Evolutionary conservation across 2,888 invertebrate genomes (phyloP).

Genomic region (Macrosoma leucophasiata): DNA sequence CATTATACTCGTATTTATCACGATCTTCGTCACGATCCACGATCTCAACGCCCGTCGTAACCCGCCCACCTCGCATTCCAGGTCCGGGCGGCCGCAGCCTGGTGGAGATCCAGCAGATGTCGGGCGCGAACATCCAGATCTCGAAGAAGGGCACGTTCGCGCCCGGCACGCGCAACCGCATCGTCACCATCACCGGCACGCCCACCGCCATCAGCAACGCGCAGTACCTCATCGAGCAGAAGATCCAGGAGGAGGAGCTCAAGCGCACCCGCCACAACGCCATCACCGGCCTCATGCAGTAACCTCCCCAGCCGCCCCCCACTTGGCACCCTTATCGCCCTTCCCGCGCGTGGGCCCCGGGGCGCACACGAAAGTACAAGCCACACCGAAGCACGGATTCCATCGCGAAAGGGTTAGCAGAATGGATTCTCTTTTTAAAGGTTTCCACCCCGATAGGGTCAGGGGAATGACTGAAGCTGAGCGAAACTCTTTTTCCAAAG

Average conservation of each 20-base stretch:
- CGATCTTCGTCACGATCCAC: too few relatives aligned
- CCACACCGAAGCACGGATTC: too few relatives aligned
- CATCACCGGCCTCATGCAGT: constrained; percentile 83
- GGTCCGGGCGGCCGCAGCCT: constrained; percentile 96
- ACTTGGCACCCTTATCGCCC: constrained; percentile 1
- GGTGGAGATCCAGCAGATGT: constrained; percentile 97
- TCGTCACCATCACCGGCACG: constrained; percentile 96
- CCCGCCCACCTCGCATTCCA: too few relatives aligned
- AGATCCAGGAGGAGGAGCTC: constrained; percentile 96
- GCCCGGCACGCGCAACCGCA: constrained; percentile 97
- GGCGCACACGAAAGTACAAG: too few relatives aligned
- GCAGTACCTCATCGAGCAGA: constrained; percentile 96
- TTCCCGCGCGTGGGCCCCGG: constrained; percentile 8
- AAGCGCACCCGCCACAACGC: constrained; percentile 95
- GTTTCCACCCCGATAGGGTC: too few relatives aligned
- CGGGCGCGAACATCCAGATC: constrained; percentile 98
- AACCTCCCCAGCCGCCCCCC: constrained; percentile 32
- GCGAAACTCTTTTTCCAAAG: too few relatives aligned
- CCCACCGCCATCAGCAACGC: constrained; percentile 92
- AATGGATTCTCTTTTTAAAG: too few relatives aligned
- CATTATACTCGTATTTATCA: too few relatives aligned
- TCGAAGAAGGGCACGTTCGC: constrained; percentile 98
- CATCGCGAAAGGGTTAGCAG: too few relatives aligned
- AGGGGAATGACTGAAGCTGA: too few relatives aligned
- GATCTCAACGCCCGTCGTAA: too few relatives aligned